A percentile compares a stretch with the other conserved stretches of the same genome.
phyloP scores from a whole-genome alignment of 2,797 vertebrate genomes.

The Chelon labrosus region DNA sequence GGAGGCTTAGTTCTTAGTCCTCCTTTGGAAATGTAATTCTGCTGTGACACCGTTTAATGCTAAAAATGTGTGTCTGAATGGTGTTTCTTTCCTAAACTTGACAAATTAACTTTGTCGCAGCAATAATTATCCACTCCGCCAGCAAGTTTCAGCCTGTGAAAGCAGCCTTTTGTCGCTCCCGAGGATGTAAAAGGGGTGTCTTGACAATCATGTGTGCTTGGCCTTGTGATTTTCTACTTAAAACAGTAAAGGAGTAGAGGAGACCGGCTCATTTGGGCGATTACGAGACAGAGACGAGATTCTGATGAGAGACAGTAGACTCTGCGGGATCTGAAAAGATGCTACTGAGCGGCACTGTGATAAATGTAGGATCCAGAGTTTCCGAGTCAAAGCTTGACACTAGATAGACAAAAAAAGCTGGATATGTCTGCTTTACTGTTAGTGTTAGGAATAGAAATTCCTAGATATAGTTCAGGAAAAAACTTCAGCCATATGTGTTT shows the following conservation, averaged over 20 bases:
- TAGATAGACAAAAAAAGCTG: background rate
- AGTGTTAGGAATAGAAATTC: background rate
- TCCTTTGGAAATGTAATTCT: conserved; percentile 19
- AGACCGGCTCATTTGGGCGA: too few relatives aligned
- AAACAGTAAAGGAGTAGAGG: background rate
- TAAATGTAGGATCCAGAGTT: conserved; percentile 18
- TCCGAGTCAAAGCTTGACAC: background rate
- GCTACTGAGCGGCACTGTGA: conserved; percentile 16
- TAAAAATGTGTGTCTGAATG: conserved; percentile 2
- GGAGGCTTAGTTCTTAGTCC: conserved; percentile 29
- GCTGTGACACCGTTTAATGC: conserved; percentile 19
- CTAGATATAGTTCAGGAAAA: background rate
- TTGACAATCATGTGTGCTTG: background rate
- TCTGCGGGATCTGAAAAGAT: background rate
- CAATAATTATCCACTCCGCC: conserved; percentile 1
- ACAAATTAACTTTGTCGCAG: background rate
- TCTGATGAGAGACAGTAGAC: conserved; percentile 18
- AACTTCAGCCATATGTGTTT: background rate
- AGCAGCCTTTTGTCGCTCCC: conserved; percentile 8
- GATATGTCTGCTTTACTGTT: background rate
- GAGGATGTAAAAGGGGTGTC: conserved; percentile 15
- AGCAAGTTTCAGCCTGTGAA: conserved; percentile 3
- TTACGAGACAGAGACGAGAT: background rate
- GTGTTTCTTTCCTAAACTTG: conserved; percentile 12
- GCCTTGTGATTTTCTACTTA: background rate